Conservation (phyloP, 1,140 invertebrate species). For the Armadillidium nasatum region DNA sequence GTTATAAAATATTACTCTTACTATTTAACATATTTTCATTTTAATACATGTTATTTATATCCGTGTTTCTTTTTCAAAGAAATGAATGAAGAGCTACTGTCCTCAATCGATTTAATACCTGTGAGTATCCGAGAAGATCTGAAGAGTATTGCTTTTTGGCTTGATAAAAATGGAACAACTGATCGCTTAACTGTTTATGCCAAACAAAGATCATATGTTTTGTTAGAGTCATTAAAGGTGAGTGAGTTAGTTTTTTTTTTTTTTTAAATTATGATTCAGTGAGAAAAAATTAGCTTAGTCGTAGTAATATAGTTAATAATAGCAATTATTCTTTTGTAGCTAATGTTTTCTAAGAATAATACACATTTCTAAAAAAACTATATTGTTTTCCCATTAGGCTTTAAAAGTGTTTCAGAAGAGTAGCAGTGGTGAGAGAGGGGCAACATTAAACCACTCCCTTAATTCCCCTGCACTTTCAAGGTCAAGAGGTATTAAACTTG, state of each 20-base stretch:
- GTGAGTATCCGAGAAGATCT: conserved; percentile 38
- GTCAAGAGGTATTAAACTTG: conserved; percentile 29
- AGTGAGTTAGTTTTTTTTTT: not conserved
- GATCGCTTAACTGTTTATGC: conserved; percentile 43
- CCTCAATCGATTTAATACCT: conserved; percentile 38
- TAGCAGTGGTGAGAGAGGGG: conserved; percentile 39
- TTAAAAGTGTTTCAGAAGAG: conserved; percentile 35
- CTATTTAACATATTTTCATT: too few species aligned
- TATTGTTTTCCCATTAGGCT: conserved; percentile 14
- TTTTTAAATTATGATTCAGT: too few species aligned
- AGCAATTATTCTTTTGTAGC: not conserved
- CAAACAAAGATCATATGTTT: conserved; percentile 38
- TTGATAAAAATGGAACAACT: conserved; percentile 38
- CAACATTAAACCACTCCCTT: conserved; percentile 22
- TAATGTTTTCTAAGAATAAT: too few species aligned
- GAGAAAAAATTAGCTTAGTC: too few species aligned
- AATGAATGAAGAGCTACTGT: conserved; percentile 37
- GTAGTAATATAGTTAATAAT: not conserved
- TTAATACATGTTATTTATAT: too few species aligned
- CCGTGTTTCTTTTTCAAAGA: conserved; percentile 17
- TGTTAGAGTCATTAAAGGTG: conserved; percentile 37
- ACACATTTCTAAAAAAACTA: too few species aligned
- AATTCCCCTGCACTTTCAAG: conserved; percentile 32
- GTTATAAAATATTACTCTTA: too few species aligned
- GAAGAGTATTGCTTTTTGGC: conserved; percentile 40